Evolutionary conservation across 2,888 invertebrate species (phyloP), one percentile per base, ranked within the genome.

Genomic region (Furcula furcula): DNA sequence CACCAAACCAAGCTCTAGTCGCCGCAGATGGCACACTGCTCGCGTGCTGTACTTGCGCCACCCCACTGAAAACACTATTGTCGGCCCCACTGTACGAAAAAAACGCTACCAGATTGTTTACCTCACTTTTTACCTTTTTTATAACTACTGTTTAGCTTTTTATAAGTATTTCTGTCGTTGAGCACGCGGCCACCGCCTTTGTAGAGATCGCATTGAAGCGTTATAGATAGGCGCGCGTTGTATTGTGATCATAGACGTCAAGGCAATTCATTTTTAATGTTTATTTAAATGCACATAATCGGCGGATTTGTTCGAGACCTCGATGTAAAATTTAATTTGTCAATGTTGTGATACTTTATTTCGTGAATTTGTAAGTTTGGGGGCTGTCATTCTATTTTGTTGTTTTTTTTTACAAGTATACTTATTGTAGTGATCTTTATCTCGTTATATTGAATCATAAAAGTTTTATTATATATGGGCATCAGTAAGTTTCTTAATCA

Each of bases 111-210:
- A 74, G 78, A 81, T 85, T 87, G 84, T 88, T 87, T 87, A 87
- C 86, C 80, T 81, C 86, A 83, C 78, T 83, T 87, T 87, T 85
- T 85, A 84, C 73, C 71, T 86, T 88, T 86, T 83, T 78, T 82
- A 63, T 70, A 80, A 79, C 76, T 78, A 69, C 75, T 77, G 76
- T 80, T 78, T 66, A 64, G 62, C 64, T 79, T 84, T 85, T 83
- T 84, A 67, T 71, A 63, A 54, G 69, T 78, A 81, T 82, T 83
- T 84, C 76, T 69, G 80, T 78, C 77, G 76, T 55, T 55, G 75
- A 78, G 77, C 83, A 77, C 82, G 83, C 82, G 80, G 80, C 83
- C 43, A 56, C 65, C 60, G 66, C 71, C 72, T 76, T 76, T 83
- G 73, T 71, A 74, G 56, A 63, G 57, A 58, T 64, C 67, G 76